These are phyloP conservation scores for Hermaeophaga mercurialis DNA, from an alignment of 2,888 invertebrate species.

Conservation along the genomic window DNA sequence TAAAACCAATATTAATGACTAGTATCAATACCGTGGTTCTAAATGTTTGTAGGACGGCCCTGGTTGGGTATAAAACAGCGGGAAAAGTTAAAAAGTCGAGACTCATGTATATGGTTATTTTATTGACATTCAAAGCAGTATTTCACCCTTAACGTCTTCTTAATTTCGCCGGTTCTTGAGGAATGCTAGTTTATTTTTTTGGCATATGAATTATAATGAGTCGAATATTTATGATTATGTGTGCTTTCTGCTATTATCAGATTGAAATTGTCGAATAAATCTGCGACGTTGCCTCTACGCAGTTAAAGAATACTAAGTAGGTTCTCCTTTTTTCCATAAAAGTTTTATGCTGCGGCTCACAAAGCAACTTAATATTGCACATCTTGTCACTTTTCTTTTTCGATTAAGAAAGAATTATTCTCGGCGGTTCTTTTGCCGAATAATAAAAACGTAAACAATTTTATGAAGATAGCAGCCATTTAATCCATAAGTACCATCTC, in stretches of 20 bases:
- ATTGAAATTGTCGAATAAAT: slow-evolving; percentile 25
- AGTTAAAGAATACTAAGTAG: slow-evolving; percentile 11
- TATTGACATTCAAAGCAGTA: slow-evolving; percentile 30
- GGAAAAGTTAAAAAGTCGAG: slow-evolving; percentile 32
- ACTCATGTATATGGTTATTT: slow-evolving; percentile 31
- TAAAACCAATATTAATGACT: no score
- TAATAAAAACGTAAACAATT: not conserved
- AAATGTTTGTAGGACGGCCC: slow-evolving; percentile 12
- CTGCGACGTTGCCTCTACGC: slow-evolving; percentile 16
- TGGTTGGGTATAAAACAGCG: slow-evolving; percentile 28
- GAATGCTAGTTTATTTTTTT: slow-evolving; percentile 30
- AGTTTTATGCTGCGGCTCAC: slow-evolving; percentile 1
- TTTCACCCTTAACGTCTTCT: slow-evolving; percentile 36
- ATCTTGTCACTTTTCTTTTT: not conserved
- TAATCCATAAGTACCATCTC: no score
- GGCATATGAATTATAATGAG: slow-evolving; percentile 30
- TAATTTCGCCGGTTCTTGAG: slow-evolving; percentile 30
- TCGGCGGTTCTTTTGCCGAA: not conserved
- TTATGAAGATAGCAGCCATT: no score
- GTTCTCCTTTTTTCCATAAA: not conserved
- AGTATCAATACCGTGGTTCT: no score
- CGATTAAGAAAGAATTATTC: slow-evolving; percentile 1
- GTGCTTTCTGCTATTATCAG: slow-evolving; percentile 23
- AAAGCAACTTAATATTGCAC: slow-evolving; percentile 14
- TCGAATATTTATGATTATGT: slow-evolving; percentile 29